A percentile compares a stretch with the other conserved stretches of the same genome.
Conservation (phyloP, 1,140 invertebrate genomes). For the Diorhabda sublineata region DNA sequence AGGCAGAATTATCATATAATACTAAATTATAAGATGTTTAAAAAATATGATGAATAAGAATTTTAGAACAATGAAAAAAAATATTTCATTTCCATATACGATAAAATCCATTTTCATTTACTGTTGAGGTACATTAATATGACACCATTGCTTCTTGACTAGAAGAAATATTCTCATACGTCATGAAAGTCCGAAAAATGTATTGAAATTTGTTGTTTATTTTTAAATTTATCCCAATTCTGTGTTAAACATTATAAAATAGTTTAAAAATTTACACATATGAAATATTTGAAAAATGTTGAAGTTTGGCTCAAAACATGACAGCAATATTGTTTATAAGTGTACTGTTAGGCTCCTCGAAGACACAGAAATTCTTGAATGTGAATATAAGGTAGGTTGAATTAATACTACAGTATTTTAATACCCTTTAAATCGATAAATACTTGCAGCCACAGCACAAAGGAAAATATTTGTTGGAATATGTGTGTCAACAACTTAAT, state of each 20-base stretch:
- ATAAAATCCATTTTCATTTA: too few species aligned
- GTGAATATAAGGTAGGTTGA: slow-evolving; percentile 85
- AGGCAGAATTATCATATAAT: too few species aligned
- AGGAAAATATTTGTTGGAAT: slow-evolving; percentile 88
- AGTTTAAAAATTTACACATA: slow-evolving; percentile 65
- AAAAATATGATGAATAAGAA: too few species aligned
- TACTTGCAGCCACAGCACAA: slow-evolving; percentile 82
- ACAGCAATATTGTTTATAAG: slow-evolving; percentile 83
- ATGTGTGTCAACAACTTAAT: slow-evolving; percentile 90
- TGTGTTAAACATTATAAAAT: slow-evolving; percentile 47
- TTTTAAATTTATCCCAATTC: slow-evolving; percentile 26
- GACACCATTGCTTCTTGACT: neutral
- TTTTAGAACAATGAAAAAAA: too few species aligned
- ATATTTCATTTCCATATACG: too few species aligned
- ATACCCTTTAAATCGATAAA: neutral
- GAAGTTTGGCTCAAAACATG: slow-evolving; percentile 75
- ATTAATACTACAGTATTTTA: neutral
- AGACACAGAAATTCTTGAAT: slow-evolving; percentile 90
- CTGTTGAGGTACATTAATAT: too few species aligned
- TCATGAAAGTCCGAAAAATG: neutral
- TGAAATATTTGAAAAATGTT: slow-evolving; percentile 54
- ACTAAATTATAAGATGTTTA: too few species aligned
- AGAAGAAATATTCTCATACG: neutral
- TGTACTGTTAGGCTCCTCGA: slow-evolving; percentile 90
- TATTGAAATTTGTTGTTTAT: slow-evolving; percentile 36